phyloP scores from a whole-genome alignment of 2,113 vertebrate genomes.

The Ciconia maguari region DNA sequence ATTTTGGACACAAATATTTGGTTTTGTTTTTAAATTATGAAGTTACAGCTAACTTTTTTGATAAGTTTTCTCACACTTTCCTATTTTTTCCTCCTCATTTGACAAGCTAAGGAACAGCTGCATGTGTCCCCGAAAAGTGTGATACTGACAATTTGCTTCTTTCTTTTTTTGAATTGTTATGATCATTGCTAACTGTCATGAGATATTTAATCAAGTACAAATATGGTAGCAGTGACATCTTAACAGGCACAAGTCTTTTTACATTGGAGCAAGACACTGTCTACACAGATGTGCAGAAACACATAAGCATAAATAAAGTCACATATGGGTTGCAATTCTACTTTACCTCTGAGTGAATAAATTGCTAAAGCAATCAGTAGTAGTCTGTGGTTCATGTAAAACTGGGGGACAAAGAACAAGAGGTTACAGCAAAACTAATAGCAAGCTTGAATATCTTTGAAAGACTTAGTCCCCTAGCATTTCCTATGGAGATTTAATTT shows the following conservation, averaged over 20 bases:
- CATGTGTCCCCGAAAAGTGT: background rate
- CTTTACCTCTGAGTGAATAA: background rate
- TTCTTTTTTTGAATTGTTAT: background rate
- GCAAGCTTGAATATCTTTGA: background rate
- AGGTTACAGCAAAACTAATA: background rate
- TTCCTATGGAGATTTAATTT: slow-evolving; percentile 50
- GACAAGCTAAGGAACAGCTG: background rate
- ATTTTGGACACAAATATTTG: background rate
- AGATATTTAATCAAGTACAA: background rate
- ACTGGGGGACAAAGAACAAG: background rate
- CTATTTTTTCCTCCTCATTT: background rate
- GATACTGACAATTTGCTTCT: background rate
- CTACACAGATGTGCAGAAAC: background rate
- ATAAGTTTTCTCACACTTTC: background rate
- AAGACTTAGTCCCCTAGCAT: background rate
- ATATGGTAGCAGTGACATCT: background rate
- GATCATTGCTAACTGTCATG: background rate
- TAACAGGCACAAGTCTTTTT: background rate
- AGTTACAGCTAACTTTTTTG: background rate
- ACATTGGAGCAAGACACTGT: background rate
- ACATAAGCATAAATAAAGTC: background rate
- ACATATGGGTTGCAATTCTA: background rate
- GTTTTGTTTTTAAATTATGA: background rate
- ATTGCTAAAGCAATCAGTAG: background rate
- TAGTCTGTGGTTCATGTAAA: background rate